Percentiles rank a stretch among this genome's conserved stretches.
phyloP scores from a whole-genome alignment of 2,888 invertebrate species.

The Thecocarcelia acutangulata region DNA sequence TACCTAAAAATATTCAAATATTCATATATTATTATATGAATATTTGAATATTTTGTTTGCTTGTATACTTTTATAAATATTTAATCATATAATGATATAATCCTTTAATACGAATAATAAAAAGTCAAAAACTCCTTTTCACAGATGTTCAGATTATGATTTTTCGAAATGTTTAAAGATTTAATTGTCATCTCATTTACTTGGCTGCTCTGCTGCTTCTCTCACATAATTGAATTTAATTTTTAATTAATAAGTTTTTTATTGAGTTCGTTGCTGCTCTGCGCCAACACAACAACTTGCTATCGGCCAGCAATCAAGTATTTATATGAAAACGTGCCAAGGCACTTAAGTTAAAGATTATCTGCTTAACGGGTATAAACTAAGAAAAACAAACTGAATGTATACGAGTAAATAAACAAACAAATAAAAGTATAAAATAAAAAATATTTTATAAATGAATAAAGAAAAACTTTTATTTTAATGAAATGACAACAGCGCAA shows the following conservation, averaged over 20 bases:
- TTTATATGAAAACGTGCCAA: conserved; percentile 57
- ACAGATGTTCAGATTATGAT: too few species aligned
- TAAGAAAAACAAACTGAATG: neutral
- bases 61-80: too few species aligned
- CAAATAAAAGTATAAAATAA: conserved; percentile 30
- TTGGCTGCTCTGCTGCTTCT: too few species aligned
- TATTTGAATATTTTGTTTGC: too few species aligned
- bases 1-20: too few species aligned
- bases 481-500: conserved; percentile 30
- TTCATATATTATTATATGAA: too few species aligned
- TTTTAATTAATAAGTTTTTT: conserved; percentile 59
- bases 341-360: conserved; percentile 60
- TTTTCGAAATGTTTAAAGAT: too few species aligned
- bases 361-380: conserved; percentile 54
- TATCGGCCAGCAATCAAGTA: conserved; percentile 1
- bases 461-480: conserved; percentile 40
- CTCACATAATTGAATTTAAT: neutral
- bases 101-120: too few species aligned
- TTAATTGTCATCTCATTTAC: too few species aligned
- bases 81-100: too few species aligned
- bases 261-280: conserved; percentile 8
- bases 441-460: conserved; percentile 38
- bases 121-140: too few species aligned
- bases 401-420: neutral
- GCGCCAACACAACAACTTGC: neutral